These are phyloP conservation scores for Stercorarius parasiticus DNA, from an alignment of 2,113 vertebrate genomes.

Conservation along the genomic window DNA sequence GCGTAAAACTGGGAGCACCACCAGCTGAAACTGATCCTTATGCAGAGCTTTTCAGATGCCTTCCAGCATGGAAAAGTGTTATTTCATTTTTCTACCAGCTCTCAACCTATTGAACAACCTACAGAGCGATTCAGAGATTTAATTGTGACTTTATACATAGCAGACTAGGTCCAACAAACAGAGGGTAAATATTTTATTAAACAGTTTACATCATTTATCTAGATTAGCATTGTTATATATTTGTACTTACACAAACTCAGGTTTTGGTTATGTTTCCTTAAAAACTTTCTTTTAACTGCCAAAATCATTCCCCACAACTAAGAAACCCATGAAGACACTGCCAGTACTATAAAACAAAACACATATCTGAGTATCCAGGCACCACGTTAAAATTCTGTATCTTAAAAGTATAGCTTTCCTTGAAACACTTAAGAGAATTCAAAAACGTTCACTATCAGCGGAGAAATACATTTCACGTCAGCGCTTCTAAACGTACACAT, in stretches of 20 bases:
- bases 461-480: background rate
- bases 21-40: background rate
- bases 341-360: background rate
- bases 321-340: background rate
- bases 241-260: background rate
- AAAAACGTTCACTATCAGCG: background rate
- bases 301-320: background rate
- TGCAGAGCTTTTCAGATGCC: background rate
- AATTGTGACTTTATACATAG: background rate
- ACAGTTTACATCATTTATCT: background rate
- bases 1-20: background rate
- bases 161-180: background rate
- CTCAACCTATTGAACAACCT: background rate
- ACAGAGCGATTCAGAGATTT: background rate
- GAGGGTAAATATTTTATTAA: constrained; percentile 8
- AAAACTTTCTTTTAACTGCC: background rate
- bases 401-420: background rate
- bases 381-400: background rate
- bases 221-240: background rate
- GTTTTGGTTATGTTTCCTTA: background rate
- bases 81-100: background rate
- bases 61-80: background rate
- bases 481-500: background rate
- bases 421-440: background rate
- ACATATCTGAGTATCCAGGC: background rate